phyloP scores from a whole-genome alignment of 2,888 invertebrate species.

The Pollenia labialis region DNA sequence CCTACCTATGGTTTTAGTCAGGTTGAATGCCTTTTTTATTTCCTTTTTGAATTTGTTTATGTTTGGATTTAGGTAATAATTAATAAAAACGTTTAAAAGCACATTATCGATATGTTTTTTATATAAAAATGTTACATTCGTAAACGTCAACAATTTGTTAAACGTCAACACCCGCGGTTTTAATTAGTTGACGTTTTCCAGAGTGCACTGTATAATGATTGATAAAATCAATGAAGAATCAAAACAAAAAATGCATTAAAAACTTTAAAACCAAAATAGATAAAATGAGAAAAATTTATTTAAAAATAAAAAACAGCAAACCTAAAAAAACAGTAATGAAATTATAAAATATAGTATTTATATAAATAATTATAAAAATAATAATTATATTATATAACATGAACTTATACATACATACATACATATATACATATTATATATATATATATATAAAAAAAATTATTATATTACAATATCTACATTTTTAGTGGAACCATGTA shows the following conservation, averaged over 20 bases:
- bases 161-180: no score
- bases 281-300: slow-evolving; percentile 20
- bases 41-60: no score
- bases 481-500: slow-evolving; percentile 83
- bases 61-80: no score
- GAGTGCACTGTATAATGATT: no score
- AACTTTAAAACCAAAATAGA: slow-evolving; percentile 45
- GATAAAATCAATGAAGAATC: neutral
- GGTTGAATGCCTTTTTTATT: no score
- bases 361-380: slow-evolving; percentile 44
- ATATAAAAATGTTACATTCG: no score
- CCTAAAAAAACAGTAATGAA: slow-evolving; percentile 57
- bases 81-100: no score
- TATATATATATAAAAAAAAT: slow-evolving; percentile 46
- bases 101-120: no score
- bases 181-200: no score
- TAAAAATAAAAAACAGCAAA: slow-evolving; percentile 57
- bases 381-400: slow-evolving; percentile 63
- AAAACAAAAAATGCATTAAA: slow-evolving; percentile 30
- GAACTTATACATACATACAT: slow-evolving; percentile 70
- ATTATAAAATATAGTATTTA: slow-evolving; percentile 65
- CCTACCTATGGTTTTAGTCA: no score
- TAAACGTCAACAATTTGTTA: no score
- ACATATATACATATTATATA: slow-evolving; percentile 68
- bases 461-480: slow-evolving; percentile 78